Conservation (phyloP, 2,888 invertebrate species). For the Cyrtodaria siliqua region DNA sequence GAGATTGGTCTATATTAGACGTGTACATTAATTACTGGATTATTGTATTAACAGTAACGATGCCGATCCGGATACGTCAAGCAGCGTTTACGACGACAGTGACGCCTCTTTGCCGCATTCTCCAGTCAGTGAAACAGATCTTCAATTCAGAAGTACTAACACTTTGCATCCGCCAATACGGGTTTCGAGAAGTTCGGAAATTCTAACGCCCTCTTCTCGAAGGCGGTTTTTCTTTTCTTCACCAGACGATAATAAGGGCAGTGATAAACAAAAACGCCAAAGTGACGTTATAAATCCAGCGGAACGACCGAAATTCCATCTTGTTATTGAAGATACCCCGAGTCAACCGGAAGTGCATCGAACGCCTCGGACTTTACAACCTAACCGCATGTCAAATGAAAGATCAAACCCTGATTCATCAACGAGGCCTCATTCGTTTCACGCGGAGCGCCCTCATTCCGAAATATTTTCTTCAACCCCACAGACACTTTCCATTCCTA, state of each 20-base stretch:
- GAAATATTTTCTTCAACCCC: conserved; percentile 68
- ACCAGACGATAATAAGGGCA: conserved; percentile 33
- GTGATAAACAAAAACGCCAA: conserved; percentile 45
- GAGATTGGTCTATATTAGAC: too few species aligned
- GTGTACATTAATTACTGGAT: too few species aligned
- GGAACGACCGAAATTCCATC: conserved; percentile 63
- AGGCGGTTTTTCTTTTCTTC: conserved; percentile 66
- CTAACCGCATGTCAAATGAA: conserved; percentile 67
- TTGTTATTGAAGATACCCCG: conserved; percentile 59
- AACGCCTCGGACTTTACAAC: conserved; percentile 52
- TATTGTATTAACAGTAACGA: conserved; percentile 76
- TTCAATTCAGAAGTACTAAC: conserved; percentile 44
- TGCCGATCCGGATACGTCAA: conserved; percentile 80
- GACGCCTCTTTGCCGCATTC: conserved; percentile 79
- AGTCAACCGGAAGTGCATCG: conserved; percentile 64
- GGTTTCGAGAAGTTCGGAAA: conserved; percentile 73
- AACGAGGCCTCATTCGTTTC: conserved; percentile 65
- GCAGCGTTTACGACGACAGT: conserved; percentile 81
- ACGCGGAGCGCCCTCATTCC: conserved; percentile 73
- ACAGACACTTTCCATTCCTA: conserved; percentile 79
- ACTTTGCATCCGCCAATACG: conserved; percentile 62
- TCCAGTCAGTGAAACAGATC: conserved; percentile 75
- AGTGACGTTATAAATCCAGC: conserved; percentile 48
- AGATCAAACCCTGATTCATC: conserved; percentile 70
- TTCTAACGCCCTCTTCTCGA: conserved; percentile 66